Percentiles rank a stretch among this genome's conserved stretches.
Conservation (phyloP, 92 coral and sea anemone genomes). For the Scolanthus callimorphus region DNA sequence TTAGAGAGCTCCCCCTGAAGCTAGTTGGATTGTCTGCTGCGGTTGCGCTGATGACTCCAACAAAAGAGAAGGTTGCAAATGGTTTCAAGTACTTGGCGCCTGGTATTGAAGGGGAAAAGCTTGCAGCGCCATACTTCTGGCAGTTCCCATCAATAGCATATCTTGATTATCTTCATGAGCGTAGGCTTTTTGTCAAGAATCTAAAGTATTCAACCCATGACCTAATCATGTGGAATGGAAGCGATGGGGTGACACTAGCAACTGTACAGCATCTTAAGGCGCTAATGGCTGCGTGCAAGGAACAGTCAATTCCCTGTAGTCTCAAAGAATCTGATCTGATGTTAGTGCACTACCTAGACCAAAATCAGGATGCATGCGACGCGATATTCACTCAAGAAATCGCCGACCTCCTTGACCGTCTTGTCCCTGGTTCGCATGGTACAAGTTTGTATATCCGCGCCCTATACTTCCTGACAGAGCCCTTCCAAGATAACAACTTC, state of each 20-base stretch:
- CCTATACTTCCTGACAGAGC: conserved; percentile 12
- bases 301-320: background rate
- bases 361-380: conserved; percentile 29
- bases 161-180: conserved; percentile 8
- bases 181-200: conserved; percentile 5
- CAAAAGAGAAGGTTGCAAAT: conserved; percentile 3
- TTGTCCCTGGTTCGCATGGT: conserved; percentile 23
- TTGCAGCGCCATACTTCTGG: conserved; percentile 39
- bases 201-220: conserved; percentile 27
- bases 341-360: conserved; percentile 22
- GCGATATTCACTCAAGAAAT: conserved; percentile 15
- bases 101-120: conserved; percentile 15
- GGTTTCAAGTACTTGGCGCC: conserved; percentile 11
- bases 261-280: conserved; percentile 17
- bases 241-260: background rate
- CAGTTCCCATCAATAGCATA: conserved; percentile 14
- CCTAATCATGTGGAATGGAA: conserved; percentile 4
- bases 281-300: background rate
- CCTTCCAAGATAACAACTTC: conserved; percentile 9
- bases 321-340: conserved; percentile 10
- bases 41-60: conserved; percentile 27
- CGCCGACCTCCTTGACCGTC: conserved; percentile 6
- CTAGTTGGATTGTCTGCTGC: conserved; percentile 33
- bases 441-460: conserved; percentile 32
- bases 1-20: background rate